Base-by-base conservation (phyloP, 35 echinoderm and acorn worm species). In the Apostichopus californicus region DNA sequence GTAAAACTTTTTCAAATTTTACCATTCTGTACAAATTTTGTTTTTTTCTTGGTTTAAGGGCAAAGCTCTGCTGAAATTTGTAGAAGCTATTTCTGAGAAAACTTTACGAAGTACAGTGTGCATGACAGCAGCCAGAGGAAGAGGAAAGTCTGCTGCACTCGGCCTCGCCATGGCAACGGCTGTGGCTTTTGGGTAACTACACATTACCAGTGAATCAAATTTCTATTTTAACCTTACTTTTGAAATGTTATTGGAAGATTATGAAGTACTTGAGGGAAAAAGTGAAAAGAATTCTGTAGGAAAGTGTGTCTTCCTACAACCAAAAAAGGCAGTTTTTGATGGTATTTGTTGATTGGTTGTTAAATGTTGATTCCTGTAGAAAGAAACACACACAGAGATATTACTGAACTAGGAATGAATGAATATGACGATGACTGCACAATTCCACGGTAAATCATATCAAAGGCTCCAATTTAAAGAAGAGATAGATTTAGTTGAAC, bases 21-120 rank as follows among this genome's bases (percentile, higher is more conserved):
- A 46, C 34, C 34, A 46, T 46, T 46, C 34, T 46, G 1, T 61
- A 46, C 12, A 61, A 61, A 1, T 61, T 61, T 61, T 9, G 12
- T 61, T 12, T 55, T 25, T 78, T 56, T 53, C 18, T 88, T 58
- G 34, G 60, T 87, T 66, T 0, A 71, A 98, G 95, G 97, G 88
- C 61, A 98, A 98, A 94, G 97, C 97, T 54, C 70, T 98, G 0
- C 75, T 98, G 68, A 98, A 98, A 78, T 98, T 98, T 94, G 97
- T 98, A 6, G 97, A 98, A 77, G 95, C 95, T 8, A 98, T 98
- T n/a, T 98, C 97, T 87, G 97, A 98, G 89, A 98, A 98, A 92
- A 98, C 95, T 1, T 86, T 98, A 64, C 73, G 97, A 20, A 96
- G 95, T 71, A 98, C 97, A 5, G 93, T 98, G 3, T 96, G 92